A percentile compares a stretch with the other conserved stretches of the same genome.
phyloP scores from a whole-genome alignment of 2,797 vertebrate species.

The Muscicapa striata region DNA sequence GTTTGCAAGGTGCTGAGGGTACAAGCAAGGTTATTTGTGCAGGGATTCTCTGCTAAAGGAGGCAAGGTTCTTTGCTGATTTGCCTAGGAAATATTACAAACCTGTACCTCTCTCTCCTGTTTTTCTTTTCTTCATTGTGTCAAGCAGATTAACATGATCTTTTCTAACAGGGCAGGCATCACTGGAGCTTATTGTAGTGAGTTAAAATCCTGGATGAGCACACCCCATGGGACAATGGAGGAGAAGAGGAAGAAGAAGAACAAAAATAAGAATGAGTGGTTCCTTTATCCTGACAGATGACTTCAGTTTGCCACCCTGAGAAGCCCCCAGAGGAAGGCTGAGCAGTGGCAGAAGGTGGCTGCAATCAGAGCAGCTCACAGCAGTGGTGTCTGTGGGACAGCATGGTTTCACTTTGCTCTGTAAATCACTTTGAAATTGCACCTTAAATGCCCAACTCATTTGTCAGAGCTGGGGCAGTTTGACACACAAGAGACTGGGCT shows the following conservation, averaged over 20 bases:
- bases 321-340: not conserved
- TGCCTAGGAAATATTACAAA: not conserved
- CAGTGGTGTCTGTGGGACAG: not conserved
- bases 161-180: constrained; percentile 78
- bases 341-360: constrained; percentile 43
- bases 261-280: not conserved
- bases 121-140: not conserved
- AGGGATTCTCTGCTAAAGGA: not conserved
- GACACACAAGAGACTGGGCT: not conserved
- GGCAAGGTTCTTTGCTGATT: not conserved
- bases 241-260: constrained; percentile 43
- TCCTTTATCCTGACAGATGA: constrained; percentile 11
- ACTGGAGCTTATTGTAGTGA: constrained; percentile 73
- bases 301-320: not conserved
- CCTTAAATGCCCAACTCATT: not conserved
- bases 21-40: not conserved
- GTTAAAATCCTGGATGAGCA: constrained; percentile 74
- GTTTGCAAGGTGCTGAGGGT: not conserved
- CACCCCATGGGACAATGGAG: constrained; percentile 23
- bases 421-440: constrained; percentile 41
- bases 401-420: not conserved
- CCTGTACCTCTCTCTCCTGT: not conserved
- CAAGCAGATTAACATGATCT: not conserved
- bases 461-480: not conserved
- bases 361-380: constrained; percentile 36